Evolutionary conservation across 1,140 invertebrate species (phyloP).

Genomic region (Nebria ingens): DNA sequence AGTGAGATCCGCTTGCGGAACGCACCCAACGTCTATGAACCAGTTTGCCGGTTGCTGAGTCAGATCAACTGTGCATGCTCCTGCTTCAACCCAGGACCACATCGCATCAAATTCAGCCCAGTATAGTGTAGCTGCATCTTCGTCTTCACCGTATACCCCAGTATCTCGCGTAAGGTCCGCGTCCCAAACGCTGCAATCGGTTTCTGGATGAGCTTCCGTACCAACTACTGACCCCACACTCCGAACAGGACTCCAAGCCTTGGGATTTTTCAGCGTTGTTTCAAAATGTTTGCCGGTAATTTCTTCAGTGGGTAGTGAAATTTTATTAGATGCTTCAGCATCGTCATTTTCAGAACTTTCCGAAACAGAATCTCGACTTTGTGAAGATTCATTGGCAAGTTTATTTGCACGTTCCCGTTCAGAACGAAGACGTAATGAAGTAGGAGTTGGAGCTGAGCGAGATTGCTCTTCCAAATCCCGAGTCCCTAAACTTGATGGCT

Average conservation of each 20-base stretch:
- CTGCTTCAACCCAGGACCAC: constrained; percentile 69
- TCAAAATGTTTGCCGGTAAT: constrained; percentile 36
- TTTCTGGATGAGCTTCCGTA: constrained; percentile 68
- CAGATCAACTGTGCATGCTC: constrained; percentile 61
- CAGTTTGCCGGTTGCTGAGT: constrained; percentile 59
- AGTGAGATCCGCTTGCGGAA: constrained; percentile 49
- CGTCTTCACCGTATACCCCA: constrained; percentile 65
- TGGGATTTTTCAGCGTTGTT: constrained; percentile 50
- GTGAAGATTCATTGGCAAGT: constrained; percentile 17
- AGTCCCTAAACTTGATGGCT: constrained; percentile 29
- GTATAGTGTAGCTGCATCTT: constrained; percentile 50
- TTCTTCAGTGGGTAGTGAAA: constrained; percentile 24
- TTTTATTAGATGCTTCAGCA: constrained; percentile 25
- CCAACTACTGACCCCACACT: constrained; percentile 69
- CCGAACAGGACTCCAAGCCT: constrained; percentile 71
- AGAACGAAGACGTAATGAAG: constrained; percentile 28
- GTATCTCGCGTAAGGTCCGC: constrained; percentile 54
- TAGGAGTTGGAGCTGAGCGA: constrained; percentile 43
- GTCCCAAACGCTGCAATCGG: constrained; percentile 67
- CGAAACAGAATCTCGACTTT: constrained; percentile 30
- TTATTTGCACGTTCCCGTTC: constrained; percentile 19
- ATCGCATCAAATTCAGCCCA: constrained; percentile 66
- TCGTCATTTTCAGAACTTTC: constrained; percentile 28
- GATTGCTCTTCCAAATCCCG: constrained; percentile 49
- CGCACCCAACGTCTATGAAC: constrained; percentile 49